Conservation (phyloP, 2,113 vertebrate species). For the Sapajus apella region DNA sequence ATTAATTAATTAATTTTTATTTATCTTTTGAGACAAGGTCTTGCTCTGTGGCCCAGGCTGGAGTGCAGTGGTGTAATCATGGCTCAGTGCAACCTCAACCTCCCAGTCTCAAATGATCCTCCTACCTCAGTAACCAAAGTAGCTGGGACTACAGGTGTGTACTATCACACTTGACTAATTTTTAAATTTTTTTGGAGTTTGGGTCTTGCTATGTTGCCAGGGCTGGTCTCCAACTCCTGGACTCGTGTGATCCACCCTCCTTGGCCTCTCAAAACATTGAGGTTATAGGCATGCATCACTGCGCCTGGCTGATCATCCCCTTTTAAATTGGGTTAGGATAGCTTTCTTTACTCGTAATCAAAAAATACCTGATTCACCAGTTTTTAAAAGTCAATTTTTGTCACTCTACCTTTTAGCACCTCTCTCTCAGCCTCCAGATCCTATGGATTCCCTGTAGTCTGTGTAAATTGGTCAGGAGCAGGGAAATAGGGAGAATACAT, state of each 20-base stretch:
- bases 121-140: neutral
- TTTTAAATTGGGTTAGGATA: neutral
- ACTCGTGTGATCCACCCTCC: neutral
- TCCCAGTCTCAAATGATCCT: neutral
- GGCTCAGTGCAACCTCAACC: neutral
- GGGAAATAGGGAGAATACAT: neutral
- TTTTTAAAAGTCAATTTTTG: neutral
- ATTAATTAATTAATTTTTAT: too few relatives aligned
- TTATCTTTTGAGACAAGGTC: neutral
- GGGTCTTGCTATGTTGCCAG: neutral
- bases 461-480: neutral
- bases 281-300: too few relatives aligned
- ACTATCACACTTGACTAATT: neutral
- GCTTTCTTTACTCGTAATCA: neutral
- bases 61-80: neutral
- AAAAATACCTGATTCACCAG: neutral
- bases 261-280: too few relatives aligned
- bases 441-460: neutral
- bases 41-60: neutral
- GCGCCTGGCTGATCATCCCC: too few relatives aligned
- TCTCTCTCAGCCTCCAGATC: neutral
- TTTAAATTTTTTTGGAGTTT: neutral
- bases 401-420: neutral
- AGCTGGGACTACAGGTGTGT: neutral
- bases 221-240: neutral